phyloP scores from a whole-genome alignment of 2,113 vertebrate species.

The Laterallus jamaicensis region DNA sequence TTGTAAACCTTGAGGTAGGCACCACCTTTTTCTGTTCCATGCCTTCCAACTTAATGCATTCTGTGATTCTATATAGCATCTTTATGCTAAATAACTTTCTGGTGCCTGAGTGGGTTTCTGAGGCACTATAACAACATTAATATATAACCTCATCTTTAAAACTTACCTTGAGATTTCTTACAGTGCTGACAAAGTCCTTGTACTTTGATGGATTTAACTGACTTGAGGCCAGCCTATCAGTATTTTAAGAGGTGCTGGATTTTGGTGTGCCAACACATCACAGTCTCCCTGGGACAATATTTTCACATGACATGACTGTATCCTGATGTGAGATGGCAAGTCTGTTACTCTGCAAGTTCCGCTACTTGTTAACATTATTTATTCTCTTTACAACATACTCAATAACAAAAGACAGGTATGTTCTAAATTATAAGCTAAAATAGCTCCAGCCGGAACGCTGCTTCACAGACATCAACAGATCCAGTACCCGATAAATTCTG shows the following conservation, averaged over 20 bases:
- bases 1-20: neutral
- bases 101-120: neutral
- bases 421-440: neutral
- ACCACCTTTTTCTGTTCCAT: neutral
- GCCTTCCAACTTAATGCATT: too few relatives aligned
- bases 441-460: neutral
- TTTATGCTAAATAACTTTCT: neutral
- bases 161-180: neutral
- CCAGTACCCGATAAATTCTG: neutral
- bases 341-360: neutral
- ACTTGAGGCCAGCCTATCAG: neutral
- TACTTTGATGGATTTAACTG: neutral
- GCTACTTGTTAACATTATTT: slow-evolving; percentile 16
- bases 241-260: neutral
- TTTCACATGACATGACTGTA: neutral
- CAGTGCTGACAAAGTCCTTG: neutral
- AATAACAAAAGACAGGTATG: slow-evolving; percentile 28
- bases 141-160: neutral
- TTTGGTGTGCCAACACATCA: neutral
- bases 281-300: neutral
- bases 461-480: neutral
- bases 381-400: neutral
- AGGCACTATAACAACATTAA: neutral
- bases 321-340: neutral
- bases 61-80: neutral